Evolutionary conservation across 2,113 vertebrate genomes (phyloP).

Genomic region (Serilophus lunatus): DNA sequence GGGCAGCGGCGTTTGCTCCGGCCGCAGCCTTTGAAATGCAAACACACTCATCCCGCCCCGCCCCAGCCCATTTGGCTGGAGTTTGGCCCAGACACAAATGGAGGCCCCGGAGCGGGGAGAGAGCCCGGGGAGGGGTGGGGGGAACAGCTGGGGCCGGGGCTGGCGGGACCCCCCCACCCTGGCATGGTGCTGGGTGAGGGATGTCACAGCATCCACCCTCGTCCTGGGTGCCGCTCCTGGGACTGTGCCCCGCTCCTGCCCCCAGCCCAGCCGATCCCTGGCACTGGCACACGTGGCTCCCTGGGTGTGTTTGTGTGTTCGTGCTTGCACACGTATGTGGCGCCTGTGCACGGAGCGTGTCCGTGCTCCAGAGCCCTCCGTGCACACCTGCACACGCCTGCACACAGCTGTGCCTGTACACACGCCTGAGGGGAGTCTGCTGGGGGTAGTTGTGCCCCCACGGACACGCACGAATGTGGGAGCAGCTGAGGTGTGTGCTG

Average conservation of each 20-base stretch:
- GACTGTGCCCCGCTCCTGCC: not conserved
- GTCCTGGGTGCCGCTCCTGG: not conserved
- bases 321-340: not conserved
- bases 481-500: fast-evolving
- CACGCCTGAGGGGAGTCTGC: not conserved
- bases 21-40: conserved; percentile 55
- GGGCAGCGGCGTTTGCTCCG: conserved; percentile 20
- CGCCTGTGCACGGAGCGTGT: fast-evolving
- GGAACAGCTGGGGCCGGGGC: not conserved
- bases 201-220: not conserved
- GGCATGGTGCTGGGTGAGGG: fast-evolving
- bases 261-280: too few relatives aligned
- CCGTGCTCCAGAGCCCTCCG: fast-evolving
- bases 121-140: not conserved
- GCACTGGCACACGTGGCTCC: fast-evolving
- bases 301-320: fast-evolving
- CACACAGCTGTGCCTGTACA: not conserved
- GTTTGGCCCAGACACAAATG: conserved; percentile 48
- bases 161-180: not conserved
- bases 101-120: not conserved
- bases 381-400: not conserved
- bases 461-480: not conserved
- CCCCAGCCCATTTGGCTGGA: conserved; percentile 26
- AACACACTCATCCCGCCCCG: not conserved
- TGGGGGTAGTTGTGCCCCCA: not conserved